A percentile compares a stretch with the other conserved stretches of the same genome.
Evolutionary conservation across 2,797 vertebrate genomes (phyloP).

Genomic region (Perodicticus potto): DNA sequence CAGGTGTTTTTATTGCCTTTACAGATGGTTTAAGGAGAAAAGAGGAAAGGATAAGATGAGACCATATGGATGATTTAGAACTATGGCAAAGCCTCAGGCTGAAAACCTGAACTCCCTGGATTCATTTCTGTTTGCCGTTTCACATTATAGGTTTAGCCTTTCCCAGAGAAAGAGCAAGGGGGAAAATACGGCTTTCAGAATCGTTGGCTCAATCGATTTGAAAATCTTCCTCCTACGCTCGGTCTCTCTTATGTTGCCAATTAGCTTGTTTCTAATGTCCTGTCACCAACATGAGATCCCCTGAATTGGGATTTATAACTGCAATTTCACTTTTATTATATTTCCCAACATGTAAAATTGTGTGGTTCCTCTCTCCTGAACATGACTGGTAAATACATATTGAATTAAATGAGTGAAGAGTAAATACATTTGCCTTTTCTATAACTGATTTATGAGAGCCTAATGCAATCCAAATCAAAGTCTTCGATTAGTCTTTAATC

Average conservation of each 20-base stretch:
- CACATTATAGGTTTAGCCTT: background rate
- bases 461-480: constrained; percentile 61
- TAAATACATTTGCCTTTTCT: constrained; percentile 51
- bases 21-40: constrained; percentile 11
- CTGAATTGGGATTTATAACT: constrained; percentile 74
- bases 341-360: constrained; percentile 10
- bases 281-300: constrained; percentile 70
- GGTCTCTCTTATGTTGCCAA: constrained; percentile 70
- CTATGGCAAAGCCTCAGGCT: constrained; percentile 29
- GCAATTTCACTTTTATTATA: constrained; percentile 56
- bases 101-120: constrained; percentile 29
- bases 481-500: constrained; percentile 53
- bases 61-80: constrained; percentile 42
- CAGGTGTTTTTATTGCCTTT: constrained; percentile 67
- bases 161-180: background rate
- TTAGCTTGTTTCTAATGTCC: constrained; percentile 74
- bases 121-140: constrained; percentile 18
- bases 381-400: constrained; percentile 34
- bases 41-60: constrained; percentile 28
- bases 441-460: constrained; percentile 49
- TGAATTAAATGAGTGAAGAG: constrained; percentile 60
- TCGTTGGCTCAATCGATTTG: constrained; percentile 76
- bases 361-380: constrained; percentile 54
- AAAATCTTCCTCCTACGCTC: constrained; percentile 51
- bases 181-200: constrained; percentile 32